A percentile compares a stretch with the other conserved stretches of the same genome.
phyloP scores from a whole-genome alignment of 2,888 invertebrate species.

The Zelleria hepariella region DNA sequence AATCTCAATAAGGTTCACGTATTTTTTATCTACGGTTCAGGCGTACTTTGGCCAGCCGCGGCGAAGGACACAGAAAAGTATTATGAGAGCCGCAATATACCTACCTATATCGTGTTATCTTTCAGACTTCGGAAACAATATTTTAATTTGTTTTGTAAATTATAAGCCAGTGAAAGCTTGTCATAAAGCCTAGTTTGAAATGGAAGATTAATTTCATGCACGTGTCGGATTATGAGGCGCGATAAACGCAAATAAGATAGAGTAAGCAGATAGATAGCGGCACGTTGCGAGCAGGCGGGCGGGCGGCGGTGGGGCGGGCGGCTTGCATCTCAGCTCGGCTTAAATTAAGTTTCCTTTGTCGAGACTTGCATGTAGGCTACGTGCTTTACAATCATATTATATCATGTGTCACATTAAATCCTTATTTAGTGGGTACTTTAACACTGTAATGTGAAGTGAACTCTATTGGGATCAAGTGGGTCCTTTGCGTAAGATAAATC shows the following conservation, averaged over 20 bases:
- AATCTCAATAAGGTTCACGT: conserved; percentile 15
- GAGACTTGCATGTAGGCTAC: conserved; percentile 1
- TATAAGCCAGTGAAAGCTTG: too few species aligned
- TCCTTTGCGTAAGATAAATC: too few species aligned
- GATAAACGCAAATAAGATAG: neutral
- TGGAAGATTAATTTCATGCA: conserved; percentile 4
- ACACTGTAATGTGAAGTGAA: neutral
- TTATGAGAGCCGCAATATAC: too few species aligned
- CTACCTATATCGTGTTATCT: too few species aligned
- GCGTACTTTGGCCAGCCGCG: neutral
- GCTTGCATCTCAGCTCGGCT: conserved; percentile 3
- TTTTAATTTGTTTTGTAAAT: too few species aligned
- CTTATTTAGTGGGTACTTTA: neutral
- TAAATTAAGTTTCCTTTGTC: conserved; percentile 9
- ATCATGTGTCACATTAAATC: neutral
- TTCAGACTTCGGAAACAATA: too few species aligned
- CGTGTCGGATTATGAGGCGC: neutral
- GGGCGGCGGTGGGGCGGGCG: neutral
- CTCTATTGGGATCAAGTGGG: neutral
- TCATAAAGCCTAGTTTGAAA: too few species aligned
- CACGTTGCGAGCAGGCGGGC: neutral
- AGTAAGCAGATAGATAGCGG: neutral
- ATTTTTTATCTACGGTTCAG: neutral
- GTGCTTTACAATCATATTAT: conserved; percentile 4
- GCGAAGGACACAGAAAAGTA: neutral